A percentile compares a stretch with the other conserved stretches of the same genome.
Evolutionary conservation across 1,140 invertebrate species (phyloP).

Genomic region (Drosophila punjabiensis): DNA sequence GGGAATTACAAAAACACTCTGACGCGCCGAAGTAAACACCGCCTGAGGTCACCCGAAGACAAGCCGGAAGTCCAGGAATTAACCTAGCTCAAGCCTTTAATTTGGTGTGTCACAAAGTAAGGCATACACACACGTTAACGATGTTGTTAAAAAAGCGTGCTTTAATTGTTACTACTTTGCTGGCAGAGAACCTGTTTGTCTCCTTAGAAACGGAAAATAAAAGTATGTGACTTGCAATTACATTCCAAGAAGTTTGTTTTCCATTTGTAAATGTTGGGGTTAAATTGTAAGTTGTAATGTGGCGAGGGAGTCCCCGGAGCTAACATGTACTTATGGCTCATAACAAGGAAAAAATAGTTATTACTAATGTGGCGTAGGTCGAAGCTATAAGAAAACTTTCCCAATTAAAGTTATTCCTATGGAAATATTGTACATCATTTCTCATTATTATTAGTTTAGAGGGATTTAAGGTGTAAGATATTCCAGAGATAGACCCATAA

Average conservation of each 20-base stretch:
- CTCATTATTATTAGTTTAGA: not conserved
- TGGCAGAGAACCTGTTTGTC: conserved; percentile 12
- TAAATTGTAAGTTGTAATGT: conserved; percentile 1
- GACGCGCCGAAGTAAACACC: conserved; percentile 4
- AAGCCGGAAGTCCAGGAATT: conserved; percentile 50
- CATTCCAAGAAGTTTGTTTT: conserved; percentile 6
- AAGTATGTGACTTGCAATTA: conserved; percentile 10
- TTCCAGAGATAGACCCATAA: not conserved
- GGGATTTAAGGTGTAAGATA: not conserved
- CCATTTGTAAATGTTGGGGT: conserved; percentile 1
- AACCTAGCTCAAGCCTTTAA: conserved; percentile 23
- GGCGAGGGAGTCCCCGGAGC: conserved; percentile 8
- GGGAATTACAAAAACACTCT: conserved; percentile 38
- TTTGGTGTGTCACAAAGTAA: conserved; percentile 22
- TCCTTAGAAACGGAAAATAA: conserved; percentile 25
- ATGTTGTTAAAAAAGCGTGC: conserved; percentile 38
- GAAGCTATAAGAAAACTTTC: not conserved
- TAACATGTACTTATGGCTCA: not conserved
- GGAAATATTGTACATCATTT: not conserved
- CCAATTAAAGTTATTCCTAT: not conserved
- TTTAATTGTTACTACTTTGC: conserved; percentile 27
- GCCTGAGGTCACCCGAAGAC: conserved; percentile 28
- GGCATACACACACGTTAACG: conserved; percentile 22
- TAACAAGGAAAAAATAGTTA: not conserved
- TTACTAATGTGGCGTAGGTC: not conserved